A percentile compares a stretch with the other conserved stretches of the same genome.
Conservation (phyloP, 2,888 invertebrate species). For the Drosophila anomelani region DNA sequence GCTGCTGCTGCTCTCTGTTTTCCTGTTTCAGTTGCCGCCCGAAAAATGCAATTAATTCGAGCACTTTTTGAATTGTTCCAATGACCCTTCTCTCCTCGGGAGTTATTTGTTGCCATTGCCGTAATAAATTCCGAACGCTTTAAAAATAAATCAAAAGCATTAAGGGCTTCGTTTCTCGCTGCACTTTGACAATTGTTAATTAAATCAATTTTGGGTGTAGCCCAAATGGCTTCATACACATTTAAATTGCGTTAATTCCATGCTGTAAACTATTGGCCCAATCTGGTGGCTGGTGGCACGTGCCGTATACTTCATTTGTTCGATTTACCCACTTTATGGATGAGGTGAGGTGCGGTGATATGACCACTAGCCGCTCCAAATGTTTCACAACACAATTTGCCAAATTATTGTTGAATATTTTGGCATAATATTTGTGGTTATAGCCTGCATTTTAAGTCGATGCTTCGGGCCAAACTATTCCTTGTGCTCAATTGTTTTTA, state of each 20-base stretch:
- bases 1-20: conserved; percentile 6
- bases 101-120: conserved; percentile 51
- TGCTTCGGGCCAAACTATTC: background rate
- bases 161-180: conserved; percentile 20
- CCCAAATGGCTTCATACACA: conserved; percentile 11
- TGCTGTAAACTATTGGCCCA: conserved; percentile 16
- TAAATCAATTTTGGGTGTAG: conserved; percentile 50
- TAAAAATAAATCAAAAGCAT: conserved; percentile 70
- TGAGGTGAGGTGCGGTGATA: conserved; percentile 1
- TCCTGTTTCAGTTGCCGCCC: conserved; percentile 31
- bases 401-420: conserved; percentile 2
- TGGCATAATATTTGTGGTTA: conserved; percentile 1
- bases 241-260: conserved; percentile 42
- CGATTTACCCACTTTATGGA: conserved; percentile 7
- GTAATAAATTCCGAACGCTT: conserved; percentile 64
- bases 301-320: conserved; percentile 55
- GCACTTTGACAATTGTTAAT: conserved; percentile 59
- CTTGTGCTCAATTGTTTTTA: background rate
- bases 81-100: conserved; percentile 33
- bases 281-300: conserved; percentile 35
- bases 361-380: background rate
- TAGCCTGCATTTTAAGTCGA: conserved; percentile 8
- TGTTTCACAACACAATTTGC: conserved; percentile 19
- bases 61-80: conserved; percentile 66
- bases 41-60: conserved; percentile 77